Conservation (phyloP, 2,113 vertebrate species). For the Pagrus major region DNA sequence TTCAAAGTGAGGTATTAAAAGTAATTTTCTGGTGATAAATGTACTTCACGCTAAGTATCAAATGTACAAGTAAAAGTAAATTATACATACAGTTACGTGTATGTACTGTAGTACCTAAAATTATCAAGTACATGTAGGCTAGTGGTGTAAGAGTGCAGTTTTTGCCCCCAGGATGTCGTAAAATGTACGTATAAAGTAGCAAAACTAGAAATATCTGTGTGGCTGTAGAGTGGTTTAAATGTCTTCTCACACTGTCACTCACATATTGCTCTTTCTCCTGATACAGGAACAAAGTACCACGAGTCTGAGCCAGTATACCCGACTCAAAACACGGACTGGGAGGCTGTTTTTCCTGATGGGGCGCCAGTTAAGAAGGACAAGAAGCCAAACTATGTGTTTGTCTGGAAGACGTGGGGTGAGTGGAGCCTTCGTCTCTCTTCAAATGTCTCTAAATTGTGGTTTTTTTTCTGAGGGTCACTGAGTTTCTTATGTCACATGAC, state of each 20-base stretch:
- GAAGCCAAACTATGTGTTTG: constrained; percentile 90
- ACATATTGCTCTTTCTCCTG: not conserved
- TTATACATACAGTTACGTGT: too few relatives aligned
- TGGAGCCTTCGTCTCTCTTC: not conserved
- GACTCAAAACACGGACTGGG: constrained; percentile 62
- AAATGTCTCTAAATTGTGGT: not conserved
- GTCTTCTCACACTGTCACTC: not conserved
- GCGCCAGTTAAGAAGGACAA: constrained; percentile 79
- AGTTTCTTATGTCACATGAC: constrained; percentile 5
- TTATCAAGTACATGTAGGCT: too few relatives aligned
- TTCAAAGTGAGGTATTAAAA: too few relatives aligned
- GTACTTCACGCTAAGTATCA: too few relatives aligned
- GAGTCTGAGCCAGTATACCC: constrained; percentile 87
- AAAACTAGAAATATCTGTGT: too few relatives aligned
- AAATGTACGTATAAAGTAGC: too few relatives aligned
- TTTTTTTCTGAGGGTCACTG: constrained; percentile 1
- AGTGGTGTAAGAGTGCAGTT: too few relatives aligned
- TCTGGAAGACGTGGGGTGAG: constrained; percentile 95
- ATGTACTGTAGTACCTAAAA: too few relatives aligned
- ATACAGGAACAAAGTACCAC: constrained; percentile 84
- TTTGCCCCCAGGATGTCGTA: too few relatives aligned
- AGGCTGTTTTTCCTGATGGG: constrained; percentile 89
- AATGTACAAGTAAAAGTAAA: too few relatives aligned
- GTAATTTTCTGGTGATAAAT: too few relatives aligned
- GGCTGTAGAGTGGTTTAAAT: not conserved